Percentiles rank a stretch among this genome's conserved stretches.
phyloP scores from a whole-genome alignment of 2,797 vertebrate species.

The Brachyrhaphis roseni region DNA sequence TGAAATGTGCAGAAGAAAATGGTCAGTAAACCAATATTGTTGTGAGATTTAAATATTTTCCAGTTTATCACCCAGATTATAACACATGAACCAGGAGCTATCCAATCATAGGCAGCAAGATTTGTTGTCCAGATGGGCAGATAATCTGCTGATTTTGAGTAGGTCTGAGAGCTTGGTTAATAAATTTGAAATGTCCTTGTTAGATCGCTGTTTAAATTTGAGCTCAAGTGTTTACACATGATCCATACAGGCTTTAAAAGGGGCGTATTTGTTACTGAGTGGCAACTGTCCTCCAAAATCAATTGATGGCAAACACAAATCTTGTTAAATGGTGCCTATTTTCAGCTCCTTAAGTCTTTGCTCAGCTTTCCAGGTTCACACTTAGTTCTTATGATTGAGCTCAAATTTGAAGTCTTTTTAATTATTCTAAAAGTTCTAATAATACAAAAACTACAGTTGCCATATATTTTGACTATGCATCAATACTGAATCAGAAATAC shows the following conservation, averaged over 20 bases:
- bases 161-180: slow-evolving; percentile 49
- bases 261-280: slow-evolving; percentile 50
- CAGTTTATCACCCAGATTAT: slow-evolving; percentile 16
- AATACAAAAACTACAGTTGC: neutral
- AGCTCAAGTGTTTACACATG: slow-evolving; percentile 24
- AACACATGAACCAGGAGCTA: slow-evolving; percentile 69
- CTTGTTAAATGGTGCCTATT: slow-evolving; percentile 62
- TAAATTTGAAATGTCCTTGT: slow-evolving; percentile 21
- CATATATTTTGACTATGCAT: neutral
- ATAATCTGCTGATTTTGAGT: slow-evolving; percentile 62
- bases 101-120: slow-evolving; percentile 70
- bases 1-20: slow-evolving; percentile 2
- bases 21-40: slow-evolving; percentile 9
- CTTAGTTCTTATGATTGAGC: slow-evolving; percentile 19
- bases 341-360: slow-evolving; percentile 26
- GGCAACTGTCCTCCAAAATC: slow-evolving; percentile 37
- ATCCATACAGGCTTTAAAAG: slow-evolving; percentile 41
- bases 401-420: neutral
- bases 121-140: slow-evolving; percentile 31
- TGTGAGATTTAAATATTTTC: slow-evolving; percentile 29
- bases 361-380: slow-evolving; percentile 5
- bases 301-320: slow-evolving; percentile 56
- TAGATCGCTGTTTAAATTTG: slow-evolving; percentile 32
- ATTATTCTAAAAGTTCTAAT: neutral
- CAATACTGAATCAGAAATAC: neutral